phyloP scores from a whole-genome alignment of 1,140 invertebrate genomes.

The Eubasilissa regina region DNA sequence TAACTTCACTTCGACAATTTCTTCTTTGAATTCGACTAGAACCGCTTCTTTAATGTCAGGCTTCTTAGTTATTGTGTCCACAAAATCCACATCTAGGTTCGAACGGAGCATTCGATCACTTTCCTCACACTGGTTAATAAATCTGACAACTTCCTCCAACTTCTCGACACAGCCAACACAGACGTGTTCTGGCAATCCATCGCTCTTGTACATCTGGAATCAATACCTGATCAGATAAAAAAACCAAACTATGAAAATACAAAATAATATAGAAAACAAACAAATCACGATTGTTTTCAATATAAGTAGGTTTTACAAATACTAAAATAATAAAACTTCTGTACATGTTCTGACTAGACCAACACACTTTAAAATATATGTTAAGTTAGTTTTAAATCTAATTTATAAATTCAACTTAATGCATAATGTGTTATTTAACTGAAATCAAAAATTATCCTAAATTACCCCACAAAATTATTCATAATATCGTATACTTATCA shows the following conservation, averaged over 20 bases:
- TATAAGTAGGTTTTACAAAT: too few species aligned
- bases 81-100: slow-evolving; percentile 14
- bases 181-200: slow-evolving; percentile 32
- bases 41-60: slow-evolving; percentile 6
- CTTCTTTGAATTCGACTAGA: slow-evolving; percentile 10
- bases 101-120: slow-evolving; percentile 33
- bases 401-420: too few species aligned
- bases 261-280: not conserved
- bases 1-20: slow-evolving; percentile 2
- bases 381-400: too few species aligned
- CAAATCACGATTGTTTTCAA: not conserved
- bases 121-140: slow-evolving; percentile 38
- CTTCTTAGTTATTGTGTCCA: not conserved
- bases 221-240: not conserved
- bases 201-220: slow-evolving; percentile 33
- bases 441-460: not conserved
- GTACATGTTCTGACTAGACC: too few species aligned
- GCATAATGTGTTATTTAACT: too few species aligned
- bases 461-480: not conserved
- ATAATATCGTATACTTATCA: not conserved
- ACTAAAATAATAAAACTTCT: too few species aligned
- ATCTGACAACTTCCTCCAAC: slow-evolving; percentile 24
- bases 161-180: slow-evolving; percentile 5
- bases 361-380: too few species aligned
- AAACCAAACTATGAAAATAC: not conserved